Evolutionary conservation across 2,888 invertebrate species (phyloP).

Genomic region (Panzeria rudis): DNA sequence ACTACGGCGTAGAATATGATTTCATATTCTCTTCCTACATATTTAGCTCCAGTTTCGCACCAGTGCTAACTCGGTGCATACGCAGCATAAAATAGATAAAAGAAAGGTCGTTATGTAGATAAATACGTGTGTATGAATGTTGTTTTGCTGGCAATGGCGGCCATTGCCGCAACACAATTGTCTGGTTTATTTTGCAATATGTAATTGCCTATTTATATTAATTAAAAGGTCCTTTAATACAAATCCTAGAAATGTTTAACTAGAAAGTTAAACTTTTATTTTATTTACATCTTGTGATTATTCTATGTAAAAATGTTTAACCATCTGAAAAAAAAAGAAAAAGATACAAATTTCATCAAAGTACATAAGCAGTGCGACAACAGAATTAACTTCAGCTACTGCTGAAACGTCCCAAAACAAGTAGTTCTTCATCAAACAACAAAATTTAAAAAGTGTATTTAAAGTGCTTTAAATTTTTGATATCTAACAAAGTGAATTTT

Average conservation of each 20-base stretch:
- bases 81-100: slow-evolving; percentile 21
- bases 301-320: not conserved
- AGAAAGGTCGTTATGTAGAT: slow-evolving; percentile 15
- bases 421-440: not conserved
- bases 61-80: slow-evolving; percentile 18
- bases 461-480: slow-evolving; percentile 46
- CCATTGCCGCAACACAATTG: slow-evolving; percentile 1
- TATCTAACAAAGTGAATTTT: slow-evolving; percentile 9
- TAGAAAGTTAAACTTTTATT: not conserved
- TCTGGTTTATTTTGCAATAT: slow-evolving; percentile 18
- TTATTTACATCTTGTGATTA: slow-evolving; percentile 23
- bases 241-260: slow-evolving; percentile 19
- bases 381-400: slow-evolving; percentile 7
- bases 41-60: slow-evolving; percentile 30
- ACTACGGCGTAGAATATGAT: not conserved
- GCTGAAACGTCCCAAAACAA: slow-evolving; percentile 5
- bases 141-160: slow-evolving; percentile 3
- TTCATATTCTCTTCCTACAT: slow-evolving; percentile 22
- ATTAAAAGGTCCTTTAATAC: slow-evolving; percentile 2
- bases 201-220: not conserved
- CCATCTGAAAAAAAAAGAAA: not conserved
- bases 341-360: not conserved
- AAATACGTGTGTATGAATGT: slow-evolving; percentile 11
- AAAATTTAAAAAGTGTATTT: slow-evolving; percentile 32
- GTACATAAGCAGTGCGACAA: slow-evolving; percentile 21